These are phyloP conservation scores for Propithecus perrieri DNA, from an alignment of 2,797 vertebrate species.

Conservation along the genomic window DNA sequence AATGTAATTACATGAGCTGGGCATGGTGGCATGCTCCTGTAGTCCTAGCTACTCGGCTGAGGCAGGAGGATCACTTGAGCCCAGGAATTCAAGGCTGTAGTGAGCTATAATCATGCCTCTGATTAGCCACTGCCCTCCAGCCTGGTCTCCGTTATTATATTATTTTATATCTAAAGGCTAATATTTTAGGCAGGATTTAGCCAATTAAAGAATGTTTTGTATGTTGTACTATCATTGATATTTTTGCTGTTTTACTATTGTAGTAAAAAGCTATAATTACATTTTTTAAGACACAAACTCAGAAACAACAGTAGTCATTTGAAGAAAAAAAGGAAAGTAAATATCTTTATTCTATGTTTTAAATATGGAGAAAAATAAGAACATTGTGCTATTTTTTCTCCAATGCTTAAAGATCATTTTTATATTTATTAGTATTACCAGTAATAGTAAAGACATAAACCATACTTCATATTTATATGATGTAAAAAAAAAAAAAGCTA, in stretches of 20 bases:
- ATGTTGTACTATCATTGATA: slow-evolving; percentile 1
- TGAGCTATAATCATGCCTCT: neutral
- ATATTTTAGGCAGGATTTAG: slow-evolving; percentile 11
- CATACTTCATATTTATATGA: neutral
- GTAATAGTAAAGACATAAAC: neutral
- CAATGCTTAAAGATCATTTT: neutral
- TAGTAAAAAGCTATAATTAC: neutral
- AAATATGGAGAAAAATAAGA: neutral
- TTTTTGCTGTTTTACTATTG: slow-evolving; percentile 21
- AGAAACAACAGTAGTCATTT: neutral
- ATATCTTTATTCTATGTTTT: neutral
- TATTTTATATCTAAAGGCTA: slow-evolving; percentile 11
- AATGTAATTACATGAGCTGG: neutral
- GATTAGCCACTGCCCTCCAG: neutral
- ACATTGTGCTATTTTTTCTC: neutral
- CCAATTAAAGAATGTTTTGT: neutral
- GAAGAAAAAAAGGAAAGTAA: neutral
- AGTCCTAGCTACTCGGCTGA: neutral
- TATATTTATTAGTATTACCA: neutral
- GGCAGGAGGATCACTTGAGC: neutral
- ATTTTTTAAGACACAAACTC: neutral
- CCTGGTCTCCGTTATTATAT: neutral
- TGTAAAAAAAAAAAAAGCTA: neutral
- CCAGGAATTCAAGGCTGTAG: neutral
- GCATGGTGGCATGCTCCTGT: neutral